Evolutionary conservation across 1,140 invertebrate genomes (phyloP).

Genomic region (Neelides sp.): DNA sequence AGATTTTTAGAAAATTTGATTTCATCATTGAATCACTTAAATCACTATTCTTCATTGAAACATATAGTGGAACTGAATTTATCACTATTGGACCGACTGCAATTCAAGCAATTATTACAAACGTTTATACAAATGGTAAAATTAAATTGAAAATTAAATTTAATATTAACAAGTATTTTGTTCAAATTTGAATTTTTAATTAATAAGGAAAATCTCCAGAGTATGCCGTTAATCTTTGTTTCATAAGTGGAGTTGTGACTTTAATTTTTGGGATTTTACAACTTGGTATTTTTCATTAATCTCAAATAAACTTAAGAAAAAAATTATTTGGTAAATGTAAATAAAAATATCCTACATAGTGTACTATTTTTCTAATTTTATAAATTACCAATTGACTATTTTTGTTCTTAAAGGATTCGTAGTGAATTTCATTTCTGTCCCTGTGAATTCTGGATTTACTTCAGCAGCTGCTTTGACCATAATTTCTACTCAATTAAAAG

Average conservation of each 20-base stretch:
- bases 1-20: too few species aligned
- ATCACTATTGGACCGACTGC: conserved; percentile 50
- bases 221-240: conserved; percentile 66
- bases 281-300: conserved; percentile 57
- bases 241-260: conserved; percentile 65
- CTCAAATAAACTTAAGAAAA: too few species aligned
- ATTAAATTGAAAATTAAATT: too few species aligned
- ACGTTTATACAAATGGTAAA: too few species aligned
- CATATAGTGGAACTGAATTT: conserved; percentile 79
- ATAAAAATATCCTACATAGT: too few species aligned
- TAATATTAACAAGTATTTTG: not conserved
- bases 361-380: too few species aligned
- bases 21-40: too few species aligned
- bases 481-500: conserved; percentile 72
- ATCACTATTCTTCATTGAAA: too few species aligned
- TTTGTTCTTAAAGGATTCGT: conserved; percentile 89
- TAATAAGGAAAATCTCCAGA: conserved; percentile 46
- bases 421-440: conserved; percentile 85
- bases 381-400: too few species aligned
- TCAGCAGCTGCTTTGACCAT: conserved; percentile 86
- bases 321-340: too few species aligned
- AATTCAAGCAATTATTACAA: too few species aligned
- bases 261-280: conserved; percentile 74
- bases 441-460: conserved; percentile 85
- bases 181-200: not conserved